Evolutionary conservation across 1,140 invertebrate genomes (phyloP), one percentile per base, ranked within the genome.

Genomic region (Pogonus chalceus): DNA sequence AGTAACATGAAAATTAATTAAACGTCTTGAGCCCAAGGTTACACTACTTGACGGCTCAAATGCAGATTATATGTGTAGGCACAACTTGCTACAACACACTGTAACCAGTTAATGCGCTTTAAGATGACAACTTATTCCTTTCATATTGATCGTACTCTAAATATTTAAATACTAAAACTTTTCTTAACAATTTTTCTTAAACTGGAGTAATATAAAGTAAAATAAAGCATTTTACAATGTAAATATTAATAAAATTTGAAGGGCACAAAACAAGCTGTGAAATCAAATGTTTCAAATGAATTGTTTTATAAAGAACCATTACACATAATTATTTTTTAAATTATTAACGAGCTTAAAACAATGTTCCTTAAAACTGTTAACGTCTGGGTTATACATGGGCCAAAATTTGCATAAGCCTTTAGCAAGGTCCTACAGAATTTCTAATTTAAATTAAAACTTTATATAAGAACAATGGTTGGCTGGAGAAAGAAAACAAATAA

Each of bases 291-390:
- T n/a, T n/a, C n/a, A n/a, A 43, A 43, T 43, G 37, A 43, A 43
- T 7, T 43, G 18, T 43, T 4, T 7, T 16, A 16, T 18, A 43
- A 43, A 43, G 37, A 43, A 18, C 9, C 37, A 53, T 56, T 56
- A 53, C 56, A 58, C 49, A 53, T 49, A 56, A 58, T 58, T 58
- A 56, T 58, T 58, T 56, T n/a, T 56, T 53, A 56, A 51, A 55
- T 53, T 52, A 43, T 43, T 43, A 43, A 43, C 37, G 37, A 43
- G 18, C 37, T 43, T 43, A 43, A 43, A 43, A 43, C 37, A 43
- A 16, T 43, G 18, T 18, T 43, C 9, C 18, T 43, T 43, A 12
- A 18, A 16, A 43, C 37, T 43, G 37, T 9, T 43, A 43, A 43
- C 37, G 18, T 7, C 37, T 4, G 9, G 37, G 37, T 43, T 10